Base-by-base conservation (phyloP, 2,888 invertebrate species). In the Xanthorhoe spadicearia region DNA sequence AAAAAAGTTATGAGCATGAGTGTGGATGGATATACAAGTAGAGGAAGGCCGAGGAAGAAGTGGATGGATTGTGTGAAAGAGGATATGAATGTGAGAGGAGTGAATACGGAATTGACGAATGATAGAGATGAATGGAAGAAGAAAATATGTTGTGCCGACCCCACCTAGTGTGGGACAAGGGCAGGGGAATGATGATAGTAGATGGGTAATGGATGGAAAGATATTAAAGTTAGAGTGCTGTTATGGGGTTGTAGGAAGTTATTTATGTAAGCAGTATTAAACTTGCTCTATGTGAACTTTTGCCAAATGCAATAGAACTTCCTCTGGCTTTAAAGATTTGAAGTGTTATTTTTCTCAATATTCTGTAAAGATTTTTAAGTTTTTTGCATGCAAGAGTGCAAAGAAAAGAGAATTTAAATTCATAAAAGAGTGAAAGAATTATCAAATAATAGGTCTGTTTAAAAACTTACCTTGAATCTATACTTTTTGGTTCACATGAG, bases 401-500 rank as follows among this genome's bases (percentile, higher is more conserved):
- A 32, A 13, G 38, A 43, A 43, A 43, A 43, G 13, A 13, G 13
- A 43, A 10, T 13, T 13, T 13, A 2, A 13, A 10, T 3, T 38
- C 10, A 2, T 10, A 9, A 9, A 1, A 38, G 38, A 38, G 38
- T n/a, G n/a, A n/a, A n/a, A n/a, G n/a, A n/a, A n/a, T n/a, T 2
- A 43, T 13, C 2, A 13, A 13, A 13, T 13, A 4, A 10, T 13
- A 10, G 2, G 4, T 5, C 38, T 13, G 38, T 43, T 38, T 8
- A 38, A 13, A 43, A 43, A 13, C 13, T 43, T 43, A 43, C 38
- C 13, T 43, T 43, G 38, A 43, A 43, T 13, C 38, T 43, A 13
- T 13, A 43, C 13, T 43, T 32, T 32, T 60, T n/a, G 43, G 43
- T 43, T 60, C 43, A 60, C 52, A 43, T 43, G 60, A 60, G 4